Conservation (phyloP, 1,140 invertebrate species). For the Drosophila quadrilineata region DNA sequence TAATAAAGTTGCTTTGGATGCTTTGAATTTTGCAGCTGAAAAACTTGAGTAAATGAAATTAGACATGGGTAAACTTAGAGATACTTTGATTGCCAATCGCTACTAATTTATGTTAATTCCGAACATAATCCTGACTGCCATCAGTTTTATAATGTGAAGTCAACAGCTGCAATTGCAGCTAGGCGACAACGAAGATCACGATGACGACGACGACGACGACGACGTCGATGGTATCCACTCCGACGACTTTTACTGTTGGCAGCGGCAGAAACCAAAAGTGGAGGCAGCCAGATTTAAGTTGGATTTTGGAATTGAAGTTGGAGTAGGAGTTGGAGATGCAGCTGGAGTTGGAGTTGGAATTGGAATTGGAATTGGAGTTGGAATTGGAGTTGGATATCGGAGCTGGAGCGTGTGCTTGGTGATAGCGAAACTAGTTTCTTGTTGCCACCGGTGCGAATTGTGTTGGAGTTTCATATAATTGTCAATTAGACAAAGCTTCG, state of each 20-base stretch:
- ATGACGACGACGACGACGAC: not conserved
- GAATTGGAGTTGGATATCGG: too few species aligned
- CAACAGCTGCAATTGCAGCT: slow-evolving; percentile 49
- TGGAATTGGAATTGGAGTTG: slow-evolving; percentile 4
- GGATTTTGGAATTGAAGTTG: not conserved
- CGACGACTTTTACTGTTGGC: slow-evolving; percentile 64
- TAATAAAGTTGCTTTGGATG: not conserved
- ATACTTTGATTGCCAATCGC: slow-evolving; percentile 37
- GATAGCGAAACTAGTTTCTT: slow-evolving; percentile 50
- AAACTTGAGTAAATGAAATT: not conserved
- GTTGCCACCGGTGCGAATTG: not conserved
- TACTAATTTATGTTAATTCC: slow-evolving; percentile 65
- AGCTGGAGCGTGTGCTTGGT: too few species aligned
- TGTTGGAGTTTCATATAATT: slow-evolving; percentile 49
- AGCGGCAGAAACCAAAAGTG: slow-evolving; percentile 66
- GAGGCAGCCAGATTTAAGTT: slow-evolving; percentile 50
- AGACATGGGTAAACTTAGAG: slow-evolving; percentile 29
- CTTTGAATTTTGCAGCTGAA: not conserved
- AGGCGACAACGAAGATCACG: too few species aligned
- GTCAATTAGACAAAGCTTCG: slow-evolving; percentile 70
- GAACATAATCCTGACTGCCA: slow-evolving; percentile 61
- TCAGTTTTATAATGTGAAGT: slow-evolving; percentile 70
- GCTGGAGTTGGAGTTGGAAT: not conserved
- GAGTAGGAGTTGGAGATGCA: slow-evolving; percentile 3
- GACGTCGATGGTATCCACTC: too few species aligned